Evolutionary conservation across 2,888 invertebrate species (phyloP), one percentile per base, ranked within the genome.

Genomic region (Hyppa rectilinea): DNA sequence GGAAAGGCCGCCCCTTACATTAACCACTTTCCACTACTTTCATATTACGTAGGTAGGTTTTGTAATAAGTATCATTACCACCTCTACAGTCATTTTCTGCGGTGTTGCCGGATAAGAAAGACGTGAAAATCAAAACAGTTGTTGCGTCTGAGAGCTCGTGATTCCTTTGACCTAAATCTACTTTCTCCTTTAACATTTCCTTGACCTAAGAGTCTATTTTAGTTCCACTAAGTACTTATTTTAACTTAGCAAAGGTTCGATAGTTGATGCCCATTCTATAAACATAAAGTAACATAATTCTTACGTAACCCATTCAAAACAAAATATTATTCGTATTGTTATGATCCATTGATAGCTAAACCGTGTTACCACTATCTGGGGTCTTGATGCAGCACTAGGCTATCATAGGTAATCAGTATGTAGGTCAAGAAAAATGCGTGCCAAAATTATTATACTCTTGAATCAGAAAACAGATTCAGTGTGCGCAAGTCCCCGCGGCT

Each of bases 401-500:
- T 49, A 71, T 65, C 55, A 45, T 36, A 61, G 36, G 29, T 14
- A 38, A 47, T 34, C 3, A 20, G 10, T 43, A 49, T 52, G 23
- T 58, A 73, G 60, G 31, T 2, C 61, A 67, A 40, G 34, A 65
- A 70, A 67, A 55, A 45, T 40, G 40, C 38, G 34, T 61, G 65
- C 62, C 47, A 29, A 49, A 72, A 78, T 65, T 34, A 50, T 36
- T 49, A 68, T 12, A 56, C 29, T 50, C 56, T 66, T 47, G 4
- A 29, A 61, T 64, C 59, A 45, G 43, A 58, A 80, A 52, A 58
- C 64, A 60, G n/a, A 64, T 38, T 58, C 36, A 76, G 75, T 82
- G 83, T 75, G 69, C 71, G 81, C 84, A 78, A 86, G 85, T 85
- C 83, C 86, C 74, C 70, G 78, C 70, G 66, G 66, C 71, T 84